phyloP scores from a whole-genome alignment of 23 tunicate species.

The Oikopleura dioica region DNA sequence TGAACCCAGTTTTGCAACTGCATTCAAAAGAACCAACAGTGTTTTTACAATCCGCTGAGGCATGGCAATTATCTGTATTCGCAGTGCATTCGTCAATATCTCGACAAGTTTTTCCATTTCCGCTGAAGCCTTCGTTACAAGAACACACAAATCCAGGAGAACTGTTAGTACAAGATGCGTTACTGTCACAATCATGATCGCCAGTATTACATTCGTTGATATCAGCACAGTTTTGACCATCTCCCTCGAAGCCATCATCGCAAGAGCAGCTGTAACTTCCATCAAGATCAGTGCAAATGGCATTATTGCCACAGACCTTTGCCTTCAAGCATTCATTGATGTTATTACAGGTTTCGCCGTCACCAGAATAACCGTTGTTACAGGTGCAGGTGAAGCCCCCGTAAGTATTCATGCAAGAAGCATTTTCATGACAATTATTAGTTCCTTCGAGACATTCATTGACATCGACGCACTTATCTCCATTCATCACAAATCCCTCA shows the following conservation, averaged over 20 bases:
- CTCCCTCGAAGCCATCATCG: background rate
- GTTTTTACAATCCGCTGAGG: background rate
- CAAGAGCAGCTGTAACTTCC: background rate
- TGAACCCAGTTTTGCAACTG: background rate
- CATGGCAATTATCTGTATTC: background rate
- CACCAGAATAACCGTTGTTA: background rate
- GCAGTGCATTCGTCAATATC: conserved; percentile 5
- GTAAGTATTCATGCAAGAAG: background rate
- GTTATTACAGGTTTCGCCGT: background rate
- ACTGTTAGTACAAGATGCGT: conserved; percentile 23
- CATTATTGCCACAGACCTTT: background rate
- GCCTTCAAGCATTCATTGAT: conserved; percentile 46
- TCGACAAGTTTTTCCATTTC: conserved; percentile 12
- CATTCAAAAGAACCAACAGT: background rate
- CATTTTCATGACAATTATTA: background rate
- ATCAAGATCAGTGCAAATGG: background rate
- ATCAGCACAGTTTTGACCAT: background rate
- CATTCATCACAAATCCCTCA: background rate
- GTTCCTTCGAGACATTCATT: background rate
- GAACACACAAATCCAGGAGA: conserved; percentile 16
- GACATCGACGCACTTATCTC: background rate
- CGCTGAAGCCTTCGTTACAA: conserved; percentile 19
- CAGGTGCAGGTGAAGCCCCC: background rate
- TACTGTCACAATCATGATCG: conserved; percentile 12
- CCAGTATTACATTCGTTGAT: background rate